Percentiles rank a stretch among this genome's conserved stretches.
Evolutionary conservation across 1,140 invertebrate species (phyloP).

Genomic region (Pissodes strobi): DNA sequence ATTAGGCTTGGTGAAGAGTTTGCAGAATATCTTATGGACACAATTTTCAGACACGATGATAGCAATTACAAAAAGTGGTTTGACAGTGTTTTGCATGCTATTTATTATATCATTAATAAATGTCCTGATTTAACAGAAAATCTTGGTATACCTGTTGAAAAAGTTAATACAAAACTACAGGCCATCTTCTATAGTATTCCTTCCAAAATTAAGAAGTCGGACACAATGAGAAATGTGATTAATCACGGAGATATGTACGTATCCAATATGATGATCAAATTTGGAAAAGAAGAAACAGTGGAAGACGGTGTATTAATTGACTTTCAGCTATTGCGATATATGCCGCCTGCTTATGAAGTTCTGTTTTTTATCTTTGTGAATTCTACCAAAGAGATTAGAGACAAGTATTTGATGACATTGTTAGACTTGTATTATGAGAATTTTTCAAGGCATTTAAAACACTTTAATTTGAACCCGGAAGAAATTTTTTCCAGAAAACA

Average conservation of each 20-base stretch:
- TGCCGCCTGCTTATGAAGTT: constrained; percentile 59
- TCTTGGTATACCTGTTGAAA: not conserved
- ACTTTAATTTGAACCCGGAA: constrained; percentile 14
- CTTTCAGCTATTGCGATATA: constrained; percentile 60
- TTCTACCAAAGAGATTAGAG: constrained; percentile 49
- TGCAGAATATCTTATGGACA: constrained; percentile 5
- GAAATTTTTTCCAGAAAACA: constrained; percentile 5
- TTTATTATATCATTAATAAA: constrained; percentile 11
- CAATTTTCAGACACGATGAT: not conserved
- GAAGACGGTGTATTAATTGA: constrained; percentile 58
- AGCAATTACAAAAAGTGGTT: not conserved
- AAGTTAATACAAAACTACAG: not conserved
- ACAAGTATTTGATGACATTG: constrained; percentile 48
- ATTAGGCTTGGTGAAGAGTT: constrained; percentile 5
- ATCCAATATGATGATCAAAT: constrained; percentile 56
- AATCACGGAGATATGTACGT: constrained; percentile 57
- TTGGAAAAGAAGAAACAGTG: constrained; percentile 55
- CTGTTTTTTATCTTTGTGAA: constrained; percentile 54
- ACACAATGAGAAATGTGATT: constrained; percentile 48
- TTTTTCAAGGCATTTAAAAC: not conserved
- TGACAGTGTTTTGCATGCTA: not conserved
- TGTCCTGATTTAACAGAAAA: constrained; percentile 1
- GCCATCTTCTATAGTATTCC: not conserved
- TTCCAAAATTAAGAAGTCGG: constrained; percentile 10
- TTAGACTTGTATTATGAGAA: constrained; percentile 53